Evolutionary conservation across 1,140 invertebrate species (phyloP), one percentile per base, ranked within the genome.

Genomic region (Sminthurides bifidus): DNA sequence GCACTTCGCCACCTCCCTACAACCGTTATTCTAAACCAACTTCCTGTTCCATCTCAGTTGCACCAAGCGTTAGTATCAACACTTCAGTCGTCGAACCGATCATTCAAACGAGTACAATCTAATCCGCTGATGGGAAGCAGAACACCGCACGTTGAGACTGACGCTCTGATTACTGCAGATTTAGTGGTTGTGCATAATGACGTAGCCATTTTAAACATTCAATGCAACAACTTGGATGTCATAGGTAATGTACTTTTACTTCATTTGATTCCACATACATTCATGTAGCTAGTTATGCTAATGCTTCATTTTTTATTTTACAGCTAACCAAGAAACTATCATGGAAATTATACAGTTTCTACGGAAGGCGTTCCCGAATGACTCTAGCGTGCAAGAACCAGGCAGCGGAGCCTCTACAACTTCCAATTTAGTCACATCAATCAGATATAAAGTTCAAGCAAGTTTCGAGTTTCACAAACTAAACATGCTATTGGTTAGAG

Each of bases 151-250:
- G 68, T 79, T 8, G 85, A 88, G 66, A 74, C 78, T 0, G 87
- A 92, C 68, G 88, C 89, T 0, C 72, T 94, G 2, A 94, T 95
- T 19, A 80, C 81, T 0, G 72, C 93, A 3, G 89, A 94, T 58
- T 72, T 92, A 12, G 79, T 80, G 35, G 71, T 88, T 41, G 80
- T 92, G 5, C 78, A 78, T 53, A 77, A 81, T 2, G 63, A 70
- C 44, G 70, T 63, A 27, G 70, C 83, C 55, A 81, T 89, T 35
- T 83, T 85, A 0, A 88, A 85, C 66, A 84, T 96, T 60, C 80
- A 90, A 52, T 95, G 94, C 64, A 96, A 94, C 67, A 93, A 87
- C 71, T 74, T 96, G 50, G 91, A 95, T 70, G 85, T 96, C 33
- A 93, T 94, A 63, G 83, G 83, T 85, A 67, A n/a, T 74, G 73